phyloP scores from a whole-genome alignment of 2,797 vertebrate genomes.

The Heteromormyrus szaboi region DNA sequence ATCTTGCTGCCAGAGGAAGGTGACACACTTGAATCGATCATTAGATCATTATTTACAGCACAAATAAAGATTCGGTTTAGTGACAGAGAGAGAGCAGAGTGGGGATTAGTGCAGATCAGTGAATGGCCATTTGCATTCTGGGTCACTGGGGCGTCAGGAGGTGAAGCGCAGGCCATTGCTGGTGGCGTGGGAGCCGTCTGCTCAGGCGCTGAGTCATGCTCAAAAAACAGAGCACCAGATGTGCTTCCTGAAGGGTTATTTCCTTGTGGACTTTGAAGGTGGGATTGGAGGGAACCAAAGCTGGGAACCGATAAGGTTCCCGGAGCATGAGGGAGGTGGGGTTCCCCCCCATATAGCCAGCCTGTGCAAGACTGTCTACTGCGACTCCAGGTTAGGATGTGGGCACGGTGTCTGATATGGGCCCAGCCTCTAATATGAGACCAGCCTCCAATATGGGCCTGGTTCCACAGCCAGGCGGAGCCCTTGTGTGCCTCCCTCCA shows the following conservation, averaged over 20 bases:
- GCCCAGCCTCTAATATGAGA: too few species aligned
- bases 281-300: not conserved
- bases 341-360: not conserved
- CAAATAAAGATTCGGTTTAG: not conserved
- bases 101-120: not conserved
- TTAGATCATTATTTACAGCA: constrained; percentile 14
- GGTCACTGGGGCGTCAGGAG: not conserved
- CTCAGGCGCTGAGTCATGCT: not conserved
- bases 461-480: not conserved
- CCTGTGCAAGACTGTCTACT: not conserved
- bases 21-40: constrained; percentile 13
- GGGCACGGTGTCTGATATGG: not conserved
- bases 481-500: constrained; percentile 40
- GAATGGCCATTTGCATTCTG: not conserved
- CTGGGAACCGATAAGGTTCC: not conserved
- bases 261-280: not conserved
- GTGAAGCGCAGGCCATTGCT: not conserved
- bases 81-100: not conserved
- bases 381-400: not conserved
- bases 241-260: not conserved
- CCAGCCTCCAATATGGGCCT: not conserved
- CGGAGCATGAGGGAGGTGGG: not conserved
- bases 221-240: not conserved
- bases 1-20: not conserved
- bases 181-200: not conserved